phyloP scores from a whole-genome alignment of 1,140 invertebrate species.

The Myzus persicae region DNA sequence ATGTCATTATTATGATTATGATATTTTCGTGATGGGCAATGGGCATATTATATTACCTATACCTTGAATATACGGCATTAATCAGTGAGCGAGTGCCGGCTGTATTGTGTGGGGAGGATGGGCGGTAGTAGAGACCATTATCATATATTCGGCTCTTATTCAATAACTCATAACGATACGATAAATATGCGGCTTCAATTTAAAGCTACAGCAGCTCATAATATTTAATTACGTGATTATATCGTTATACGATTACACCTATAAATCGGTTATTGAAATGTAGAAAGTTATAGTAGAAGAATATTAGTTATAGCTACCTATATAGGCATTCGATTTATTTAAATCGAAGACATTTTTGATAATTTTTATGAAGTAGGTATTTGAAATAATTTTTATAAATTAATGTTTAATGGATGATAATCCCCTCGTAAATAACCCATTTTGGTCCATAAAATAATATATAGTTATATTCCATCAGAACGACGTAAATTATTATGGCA shows the following conservation, averaged over 20 bases:
- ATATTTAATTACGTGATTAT: neutral
- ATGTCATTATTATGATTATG: constrained; percentile 11
- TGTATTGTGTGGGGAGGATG: neutral
- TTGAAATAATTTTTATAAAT: neutral
- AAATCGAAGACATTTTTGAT: neutral
- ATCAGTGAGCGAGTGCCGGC: neutral
- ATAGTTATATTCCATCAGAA: neutral
- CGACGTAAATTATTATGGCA: neutral
- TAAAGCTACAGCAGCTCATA: neutral
- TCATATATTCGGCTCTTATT: neutral
- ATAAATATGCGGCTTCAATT: neutral
- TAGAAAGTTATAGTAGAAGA: neutral
- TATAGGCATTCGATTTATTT: neutral
- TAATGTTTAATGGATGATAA: neutral
- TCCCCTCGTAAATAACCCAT: neutral
- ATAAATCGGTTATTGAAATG: neutral
- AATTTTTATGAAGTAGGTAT: neutral
- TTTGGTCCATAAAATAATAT: neutral
- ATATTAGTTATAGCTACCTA: neutral
- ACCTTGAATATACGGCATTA: neutral
- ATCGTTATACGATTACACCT: neutral
- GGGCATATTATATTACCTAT: neutral
- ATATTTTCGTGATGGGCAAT: constrained; percentile 12
- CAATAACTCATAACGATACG: neutral
- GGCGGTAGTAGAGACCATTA: neutral